Percentiles rank a stretch among this genome's conserved stretches.
Evolutionary conservation across 2,888 invertebrate species (phyloP).

Genomic region (Amaurobius ferox): DNA sequence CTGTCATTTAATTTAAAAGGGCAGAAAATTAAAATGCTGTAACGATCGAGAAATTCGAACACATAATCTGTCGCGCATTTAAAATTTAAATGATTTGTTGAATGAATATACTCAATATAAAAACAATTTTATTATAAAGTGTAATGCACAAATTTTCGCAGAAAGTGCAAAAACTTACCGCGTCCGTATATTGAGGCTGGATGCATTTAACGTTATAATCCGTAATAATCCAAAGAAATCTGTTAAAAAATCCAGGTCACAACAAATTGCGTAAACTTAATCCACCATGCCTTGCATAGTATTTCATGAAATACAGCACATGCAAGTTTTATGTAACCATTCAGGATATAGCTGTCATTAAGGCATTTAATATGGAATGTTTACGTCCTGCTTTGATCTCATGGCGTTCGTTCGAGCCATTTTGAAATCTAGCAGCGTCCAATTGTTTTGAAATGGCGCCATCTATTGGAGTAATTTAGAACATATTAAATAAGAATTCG

Average conservation of each 20-base stretch:
- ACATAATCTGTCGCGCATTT: no score
- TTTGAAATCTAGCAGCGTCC: slow-evolving; percentile 42
- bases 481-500: no score
- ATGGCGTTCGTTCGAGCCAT: slow-evolving; percentile 29
- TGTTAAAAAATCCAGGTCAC: slow-evolving; percentile 11
- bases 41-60: no score
- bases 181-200: slow-evolving; percentile 52
- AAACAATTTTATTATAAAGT: no score
- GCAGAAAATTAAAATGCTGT: no score
- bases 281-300: not conserved
- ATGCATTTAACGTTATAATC: slow-evolving; percentile 49
- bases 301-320: not conserved
- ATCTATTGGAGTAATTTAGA: slow-evolving; percentile 29
- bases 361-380: not conserved
- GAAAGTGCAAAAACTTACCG: slow-evolving; percentile 21
- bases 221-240: slow-evolving; percentile 13
- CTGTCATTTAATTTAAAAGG: no score
- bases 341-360: not conserved
- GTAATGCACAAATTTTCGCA: no score
- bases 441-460: slow-evolving; percentile 39
- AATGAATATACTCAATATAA: no score
- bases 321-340: not conserved
- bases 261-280: not conserved
- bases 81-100: no score
- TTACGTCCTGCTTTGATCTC: not conserved